Evolutionary conservation across 1,140 invertebrate species (phyloP).

Genomic region (Thaumatotibia leucotreta): DNA sequence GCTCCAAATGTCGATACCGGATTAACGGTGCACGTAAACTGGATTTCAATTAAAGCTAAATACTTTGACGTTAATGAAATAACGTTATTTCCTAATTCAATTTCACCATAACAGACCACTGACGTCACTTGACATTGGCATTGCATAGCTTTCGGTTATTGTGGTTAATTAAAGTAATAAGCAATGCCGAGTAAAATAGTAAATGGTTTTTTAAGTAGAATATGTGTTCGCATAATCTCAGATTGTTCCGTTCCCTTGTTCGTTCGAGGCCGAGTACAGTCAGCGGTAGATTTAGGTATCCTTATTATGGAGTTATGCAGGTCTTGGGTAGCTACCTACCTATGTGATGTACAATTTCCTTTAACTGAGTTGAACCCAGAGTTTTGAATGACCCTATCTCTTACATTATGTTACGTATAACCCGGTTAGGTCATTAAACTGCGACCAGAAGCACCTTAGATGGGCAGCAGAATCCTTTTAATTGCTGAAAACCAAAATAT

Average conservation of each 20-base stretch:
- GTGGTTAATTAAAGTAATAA: slow-evolving; percentile 5
- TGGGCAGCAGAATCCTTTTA: no score
- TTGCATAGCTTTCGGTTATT: slow-evolving; percentile 8
- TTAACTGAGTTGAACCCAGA: no score
- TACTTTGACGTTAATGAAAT: background rate
- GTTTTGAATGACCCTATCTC: no score
- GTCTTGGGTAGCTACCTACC: no score
- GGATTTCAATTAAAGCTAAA: background rate
- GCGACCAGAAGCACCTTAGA: no score
- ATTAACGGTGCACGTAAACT: background rate
- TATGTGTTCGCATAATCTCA: background rate
- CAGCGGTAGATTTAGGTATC: background rate
- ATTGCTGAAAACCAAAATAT: no score
- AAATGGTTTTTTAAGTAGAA: slow-evolving; percentile 8
- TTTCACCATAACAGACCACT: background rate
- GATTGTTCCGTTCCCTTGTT: slow-evolving; percentile 10
- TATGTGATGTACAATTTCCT: no score
- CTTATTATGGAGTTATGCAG: no score
- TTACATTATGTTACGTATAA: no score
- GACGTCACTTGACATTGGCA: slow-evolving; percentile 7
- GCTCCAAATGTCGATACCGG: background rate
- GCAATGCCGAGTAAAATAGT: background rate
- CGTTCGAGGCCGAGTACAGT: background rate
- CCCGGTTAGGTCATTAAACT: no score
- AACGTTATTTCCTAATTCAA: background rate